A percentile compares a stretch with the other conserved stretches of the same genome.
Conservation (phyloP, 2,797 vertebrate species). For the Pipistrellus pipistrellus region DNA sequence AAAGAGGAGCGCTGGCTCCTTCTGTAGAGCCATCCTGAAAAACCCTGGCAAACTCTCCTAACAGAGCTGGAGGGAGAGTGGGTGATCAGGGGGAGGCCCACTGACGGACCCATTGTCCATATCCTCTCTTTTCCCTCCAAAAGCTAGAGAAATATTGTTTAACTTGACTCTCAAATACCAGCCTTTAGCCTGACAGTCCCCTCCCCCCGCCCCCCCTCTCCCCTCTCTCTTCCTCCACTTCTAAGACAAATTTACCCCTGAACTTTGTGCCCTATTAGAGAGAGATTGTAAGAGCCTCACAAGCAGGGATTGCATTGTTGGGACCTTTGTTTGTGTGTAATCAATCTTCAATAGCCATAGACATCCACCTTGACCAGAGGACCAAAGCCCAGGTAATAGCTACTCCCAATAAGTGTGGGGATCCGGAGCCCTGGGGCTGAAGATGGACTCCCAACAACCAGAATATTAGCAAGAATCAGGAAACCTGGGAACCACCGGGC, state of each 20-base stretch:
- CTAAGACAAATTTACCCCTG: conserved; percentile 54
- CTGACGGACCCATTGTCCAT: not conserved
- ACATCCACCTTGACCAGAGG: not conserved
- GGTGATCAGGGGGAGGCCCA: not conserved
- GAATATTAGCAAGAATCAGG: not conserved
- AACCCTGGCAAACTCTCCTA: not conserved
- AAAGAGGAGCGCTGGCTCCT: not conserved
- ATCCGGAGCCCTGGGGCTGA: not conserved
- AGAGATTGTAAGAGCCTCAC: not conserved
- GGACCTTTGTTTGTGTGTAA: conserved; percentile 33
- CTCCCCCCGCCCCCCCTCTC: not conserved
- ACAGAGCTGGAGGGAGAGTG: not conserved
- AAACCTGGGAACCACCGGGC: not conserved
- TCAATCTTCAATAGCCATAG: not conserved
- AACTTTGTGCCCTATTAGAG: conserved; percentile 59
- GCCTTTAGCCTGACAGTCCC: not conserved
- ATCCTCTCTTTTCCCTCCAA: not conserved
- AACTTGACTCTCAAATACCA: not conserved
- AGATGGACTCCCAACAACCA: not conserved
- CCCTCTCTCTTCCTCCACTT: conserved; percentile 66
- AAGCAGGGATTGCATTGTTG: conserved; percentile 48
- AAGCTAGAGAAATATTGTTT: conserved; percentile 25
- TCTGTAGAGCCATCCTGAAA: not conserved
- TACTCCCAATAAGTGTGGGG: not conserved
- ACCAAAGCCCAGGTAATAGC: conserved; percentile 3